A percentile compares a stretch with the other conserved stretches of the same genome.
Evolutionary conservation across 2,113 vertebrate species (phyloP).

Genomic region (Rhabdornis inornatus): DNA sequence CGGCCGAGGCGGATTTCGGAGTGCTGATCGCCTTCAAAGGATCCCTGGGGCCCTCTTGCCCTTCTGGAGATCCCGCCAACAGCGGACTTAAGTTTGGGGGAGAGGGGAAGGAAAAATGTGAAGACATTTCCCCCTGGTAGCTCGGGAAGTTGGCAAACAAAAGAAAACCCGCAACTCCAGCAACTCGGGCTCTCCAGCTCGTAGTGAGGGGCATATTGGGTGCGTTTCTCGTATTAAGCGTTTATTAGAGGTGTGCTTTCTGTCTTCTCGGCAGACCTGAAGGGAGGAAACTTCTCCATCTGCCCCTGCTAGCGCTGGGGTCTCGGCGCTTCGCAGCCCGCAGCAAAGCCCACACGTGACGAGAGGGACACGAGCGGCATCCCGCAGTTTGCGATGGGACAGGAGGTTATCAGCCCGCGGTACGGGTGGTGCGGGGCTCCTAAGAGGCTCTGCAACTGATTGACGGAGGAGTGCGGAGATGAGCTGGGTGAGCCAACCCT

Average conservation of each 20-base stretch:
- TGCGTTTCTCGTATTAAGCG: not conserved
- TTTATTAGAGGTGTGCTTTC: not conserved
- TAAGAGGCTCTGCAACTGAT: fast-evolving
- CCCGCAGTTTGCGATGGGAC: not conserved
- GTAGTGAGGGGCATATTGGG: not conserved
- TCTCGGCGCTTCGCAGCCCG: not conserved
- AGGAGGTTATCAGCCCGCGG: no score
- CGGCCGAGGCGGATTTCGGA: fast-evolving
- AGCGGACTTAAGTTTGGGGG: no score
- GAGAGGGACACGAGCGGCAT: not conserved
- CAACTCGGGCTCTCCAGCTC: not conserved
- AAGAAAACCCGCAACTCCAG: not conserved
- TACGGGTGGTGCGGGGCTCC: fast-evolving
- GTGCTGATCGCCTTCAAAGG: not conserved
- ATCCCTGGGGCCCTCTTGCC: not conserved
- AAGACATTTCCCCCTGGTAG: not conserved
- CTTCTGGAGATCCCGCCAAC: not conserved
- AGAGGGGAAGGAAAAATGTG: not conserved
- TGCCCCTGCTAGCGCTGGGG: no score
- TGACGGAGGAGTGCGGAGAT: not conserved
- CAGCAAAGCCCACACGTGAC: not conserved
- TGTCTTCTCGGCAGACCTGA: not conserved
- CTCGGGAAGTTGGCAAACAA: not conserved
- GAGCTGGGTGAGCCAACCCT: not conserved
- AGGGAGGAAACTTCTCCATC: not conserved